These are phyloP conservation scores for Plestiodon gilberti DNA, from an alignment of 2,113 vertebrate species.

Conservation along the genomic window DNA sequence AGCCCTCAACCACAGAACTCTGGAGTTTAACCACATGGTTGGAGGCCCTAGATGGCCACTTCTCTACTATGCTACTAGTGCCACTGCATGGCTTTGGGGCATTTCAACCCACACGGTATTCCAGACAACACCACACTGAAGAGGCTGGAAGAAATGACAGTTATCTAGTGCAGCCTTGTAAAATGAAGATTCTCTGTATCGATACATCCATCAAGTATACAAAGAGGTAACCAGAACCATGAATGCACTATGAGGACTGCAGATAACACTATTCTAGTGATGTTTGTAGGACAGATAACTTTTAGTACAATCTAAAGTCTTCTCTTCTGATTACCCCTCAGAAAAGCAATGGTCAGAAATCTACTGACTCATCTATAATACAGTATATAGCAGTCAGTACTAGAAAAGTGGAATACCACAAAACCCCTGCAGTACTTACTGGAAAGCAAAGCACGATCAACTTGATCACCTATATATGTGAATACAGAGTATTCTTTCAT, in stretches of 20 bases:
- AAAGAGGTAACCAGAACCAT: not conserved
- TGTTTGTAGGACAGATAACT: not conserved
- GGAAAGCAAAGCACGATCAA: too few relatives aligned
- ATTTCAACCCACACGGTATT: not conserved
- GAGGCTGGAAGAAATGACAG: not conserved
- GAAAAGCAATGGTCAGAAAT: not conserved
- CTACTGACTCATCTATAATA: not conserved
- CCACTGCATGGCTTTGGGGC: not conserved
- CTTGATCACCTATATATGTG: too few relatives aligned
- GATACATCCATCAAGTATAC: not conserved
- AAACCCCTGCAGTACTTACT: too few relatives aligned
- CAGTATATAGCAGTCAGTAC: too few relatives aligned
- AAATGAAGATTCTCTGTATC: not conserved
- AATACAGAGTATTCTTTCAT: too few relatives aligned
- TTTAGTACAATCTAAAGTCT: not conserved
- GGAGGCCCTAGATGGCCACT: not conserved
- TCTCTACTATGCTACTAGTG: not conserved
- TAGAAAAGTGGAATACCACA: too few relatives aligned
- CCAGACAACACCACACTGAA: not conserved
- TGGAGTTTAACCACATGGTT: not conserved
- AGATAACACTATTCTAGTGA: not conserved
- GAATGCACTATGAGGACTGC: not conserved
- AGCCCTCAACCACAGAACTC: too few relatives aligned
- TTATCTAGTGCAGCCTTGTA: not conserved
- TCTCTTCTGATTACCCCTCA: too few relatives aligned